Conservation (phyloP, 2,113 vertebrate genomes). For the Craseonycteris thonglongyai region DNA sequence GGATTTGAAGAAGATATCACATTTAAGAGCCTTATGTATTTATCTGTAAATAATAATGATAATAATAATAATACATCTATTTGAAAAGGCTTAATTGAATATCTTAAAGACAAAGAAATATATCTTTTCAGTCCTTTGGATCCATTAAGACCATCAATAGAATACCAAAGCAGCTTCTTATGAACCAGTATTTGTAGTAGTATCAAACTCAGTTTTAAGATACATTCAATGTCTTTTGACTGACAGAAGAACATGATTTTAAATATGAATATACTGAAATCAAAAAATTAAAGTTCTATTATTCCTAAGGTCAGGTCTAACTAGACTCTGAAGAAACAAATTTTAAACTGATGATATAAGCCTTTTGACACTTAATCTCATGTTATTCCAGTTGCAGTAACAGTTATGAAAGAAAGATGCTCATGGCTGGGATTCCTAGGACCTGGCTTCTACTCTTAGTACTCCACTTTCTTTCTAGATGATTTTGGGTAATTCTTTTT, state of each 20-base stretch:
- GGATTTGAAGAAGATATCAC: not conserved
- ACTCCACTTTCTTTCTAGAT: not conserved
- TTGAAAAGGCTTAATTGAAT: not conserved
- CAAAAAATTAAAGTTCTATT: not conserved
- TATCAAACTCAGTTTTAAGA: not conserved
- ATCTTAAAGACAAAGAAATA: not conserved
- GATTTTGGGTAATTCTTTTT: not conserved
- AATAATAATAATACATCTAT: not conserved
- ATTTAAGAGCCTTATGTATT: not conserved
- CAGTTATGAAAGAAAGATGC: not conserved
- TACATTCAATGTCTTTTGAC: not conserved
- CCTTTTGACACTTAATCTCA: not conserved
- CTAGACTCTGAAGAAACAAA: not conserved
- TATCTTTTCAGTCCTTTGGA: not conserved
- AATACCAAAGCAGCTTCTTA: not conserved
- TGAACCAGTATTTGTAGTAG: not conserved
- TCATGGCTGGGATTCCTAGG: not conserved
- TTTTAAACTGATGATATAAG: not conserved
- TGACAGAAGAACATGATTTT: not conserved
- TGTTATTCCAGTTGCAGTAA: not conserved
- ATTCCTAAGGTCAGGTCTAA: not conserved
- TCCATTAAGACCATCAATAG: not conserved
- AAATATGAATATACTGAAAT: not conserved
- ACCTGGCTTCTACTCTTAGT: not conserved
- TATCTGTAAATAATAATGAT: not conserved